phyloP scores from a whole-genome alignment of 2,888 invertebrate genomes.

The Sycophila texana region DNA sequence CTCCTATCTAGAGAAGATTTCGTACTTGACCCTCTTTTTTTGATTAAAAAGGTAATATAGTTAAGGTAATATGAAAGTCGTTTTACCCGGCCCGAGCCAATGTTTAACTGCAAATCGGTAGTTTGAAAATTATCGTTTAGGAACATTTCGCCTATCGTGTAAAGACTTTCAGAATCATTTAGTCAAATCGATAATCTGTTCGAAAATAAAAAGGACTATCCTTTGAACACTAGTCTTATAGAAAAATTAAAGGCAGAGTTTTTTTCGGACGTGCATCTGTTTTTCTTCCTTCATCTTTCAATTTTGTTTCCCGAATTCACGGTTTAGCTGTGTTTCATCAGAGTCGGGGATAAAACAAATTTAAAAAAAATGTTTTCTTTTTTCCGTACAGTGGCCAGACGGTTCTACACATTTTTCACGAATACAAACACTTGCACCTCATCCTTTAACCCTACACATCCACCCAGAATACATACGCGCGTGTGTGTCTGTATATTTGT shows the following conservation, averaged over 20 bases:
- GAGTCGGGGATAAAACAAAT: neutral
- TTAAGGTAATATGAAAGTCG: conserved; percentile 13
- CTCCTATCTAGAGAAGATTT: conserved; percentile 25
- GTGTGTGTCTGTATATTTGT: too few relatives aligned
- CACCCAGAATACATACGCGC: neutral
- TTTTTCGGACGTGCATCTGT: conserved; percentile 33
- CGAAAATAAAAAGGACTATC: conserved; percentile 19
- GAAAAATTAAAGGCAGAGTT: conserved; percentile 49
- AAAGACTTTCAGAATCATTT: conserved; percentile 47
- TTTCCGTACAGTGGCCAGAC: conserved; percentile 8
- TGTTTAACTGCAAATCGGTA: conserved; percentile 15
- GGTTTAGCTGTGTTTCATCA: neutral
- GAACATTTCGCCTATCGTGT: conserved; percentile 51
- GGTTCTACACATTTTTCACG: conserved; percentile 46
- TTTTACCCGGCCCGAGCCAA: too few relatives aligned
- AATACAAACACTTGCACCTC: conserved; percentile 43
- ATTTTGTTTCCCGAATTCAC: neutral
- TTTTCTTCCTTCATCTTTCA: conserved; percentile 20
- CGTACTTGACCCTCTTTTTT: conserved; percentile 25
- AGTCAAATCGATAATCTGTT: conserved; percentile 32
- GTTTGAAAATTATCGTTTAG: conserved; percentile 47
- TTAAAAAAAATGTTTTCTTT: conserved; percentile 2
- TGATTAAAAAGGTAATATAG: conserved; percentile 20
- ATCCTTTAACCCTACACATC: conserved; percentile 3
- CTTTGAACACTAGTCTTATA: conserved; percentile 13